A percentile compares a stretch with the other conserved stretches of the same genome.
These are phyloP conservation scores for Aplodontia rufa DNA, from an alignment of 2,113 vertebrate genomes.

Conservation along the genomic window DNA sequence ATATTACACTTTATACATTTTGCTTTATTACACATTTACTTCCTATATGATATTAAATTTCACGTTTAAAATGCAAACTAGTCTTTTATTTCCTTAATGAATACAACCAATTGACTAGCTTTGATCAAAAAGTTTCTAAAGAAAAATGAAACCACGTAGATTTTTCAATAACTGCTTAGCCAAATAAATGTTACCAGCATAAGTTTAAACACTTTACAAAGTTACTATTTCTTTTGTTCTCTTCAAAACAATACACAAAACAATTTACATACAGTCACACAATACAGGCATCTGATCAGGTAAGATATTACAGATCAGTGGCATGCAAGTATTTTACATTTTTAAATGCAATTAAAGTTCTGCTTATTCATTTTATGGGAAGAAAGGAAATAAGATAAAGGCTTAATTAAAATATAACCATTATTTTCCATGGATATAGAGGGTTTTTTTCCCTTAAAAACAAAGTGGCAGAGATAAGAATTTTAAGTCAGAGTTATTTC, in stretches of 20 bases:
- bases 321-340: slow-evolving; percentile 77
- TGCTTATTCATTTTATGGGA: slow-evolving; percentile 10
- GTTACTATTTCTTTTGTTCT: slow-evolving; percentile 57
- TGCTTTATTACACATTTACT: slow-evolving; percentile 42
- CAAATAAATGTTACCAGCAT: slow-evolving; percentile 41
- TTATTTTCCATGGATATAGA: slow-evolving; percentile 43
- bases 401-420: slow-evolving; percentile 67
- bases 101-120: not conserved
- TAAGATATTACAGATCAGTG: slow-evolving; percentile 30
- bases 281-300: slow-evolving; percentile 52
- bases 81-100: slow-evolving; percentile 46
- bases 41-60: slow-evolving; percentile 53
- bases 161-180: slow-evolving; percentile 48
- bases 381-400: slow-evolving; percentile 51
- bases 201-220: slow-evolving; percentile 48
- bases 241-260: slow-evolving; percentile 44
- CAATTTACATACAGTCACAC: slow-evolving; percentile 27
- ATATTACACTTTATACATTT: slow-evolving; percentile 43
- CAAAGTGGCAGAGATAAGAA: slow-evolving; percentile 53
- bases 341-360: slow-evolving; percentile 57
- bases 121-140: slow-evolving; percentile 28
- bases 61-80: slow-evolving; percentile 61
- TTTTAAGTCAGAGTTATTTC: slow-evolving; percentile 42
- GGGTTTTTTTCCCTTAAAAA: slow-evolving; percentile 26
- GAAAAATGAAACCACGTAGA: slow-evolving; percentile 39